These are phyloP conservation scores for Pimephales promelas DNA, from an alignment of 2,113 vertebrate species.

Conservation along the genomic window DNA sequence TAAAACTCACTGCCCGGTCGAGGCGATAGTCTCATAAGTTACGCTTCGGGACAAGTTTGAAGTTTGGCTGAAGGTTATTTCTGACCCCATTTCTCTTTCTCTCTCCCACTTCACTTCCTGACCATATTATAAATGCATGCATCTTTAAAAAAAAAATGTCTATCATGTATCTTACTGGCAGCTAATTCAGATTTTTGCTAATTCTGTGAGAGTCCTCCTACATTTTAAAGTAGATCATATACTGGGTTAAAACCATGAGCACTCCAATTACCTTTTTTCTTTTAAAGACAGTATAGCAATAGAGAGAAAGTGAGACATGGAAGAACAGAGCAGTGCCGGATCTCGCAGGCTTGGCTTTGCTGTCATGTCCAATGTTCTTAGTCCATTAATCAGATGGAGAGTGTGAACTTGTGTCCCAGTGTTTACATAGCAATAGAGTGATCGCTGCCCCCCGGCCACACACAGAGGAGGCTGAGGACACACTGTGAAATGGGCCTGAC, in stretches of 20 bases:
- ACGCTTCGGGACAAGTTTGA: not conserved
- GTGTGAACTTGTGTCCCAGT: constrained; percentile 62
- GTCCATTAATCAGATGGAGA: constrained; percentile 72
- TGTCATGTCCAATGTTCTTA: constrained; percentile 70
- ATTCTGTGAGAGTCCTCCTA: not conserved
- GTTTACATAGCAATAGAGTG: constrained; percentile 71
- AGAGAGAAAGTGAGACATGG: not conserved
- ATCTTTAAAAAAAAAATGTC: not conserved
- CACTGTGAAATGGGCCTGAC: constrained; percentile 80
- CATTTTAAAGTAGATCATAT: not conserved
- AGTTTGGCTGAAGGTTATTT: not conserved
- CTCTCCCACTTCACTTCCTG: not conserved
- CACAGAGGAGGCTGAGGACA: constrained; percentile 63
- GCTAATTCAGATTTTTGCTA: not conserved
- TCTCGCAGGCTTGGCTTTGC: constrained; percentile 61
- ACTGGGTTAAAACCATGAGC: not conserved
- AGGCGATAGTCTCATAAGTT: not conserved
- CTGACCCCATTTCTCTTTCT: not conserved
- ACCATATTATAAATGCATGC: not conserved
- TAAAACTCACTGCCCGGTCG: not conserved
- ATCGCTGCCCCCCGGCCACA: constrained; percentile 71
- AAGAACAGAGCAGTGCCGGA: constrained; percentile 58
- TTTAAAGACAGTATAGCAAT: not conserved
- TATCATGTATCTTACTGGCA: not conserved
- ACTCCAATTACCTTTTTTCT: not conserved